Evolutionary conservation across 2,888 invertebrate species (phyloP), one percentile per base, ranked within the genome.

Genomic region (Patella ulyssiponensis): DNA sequence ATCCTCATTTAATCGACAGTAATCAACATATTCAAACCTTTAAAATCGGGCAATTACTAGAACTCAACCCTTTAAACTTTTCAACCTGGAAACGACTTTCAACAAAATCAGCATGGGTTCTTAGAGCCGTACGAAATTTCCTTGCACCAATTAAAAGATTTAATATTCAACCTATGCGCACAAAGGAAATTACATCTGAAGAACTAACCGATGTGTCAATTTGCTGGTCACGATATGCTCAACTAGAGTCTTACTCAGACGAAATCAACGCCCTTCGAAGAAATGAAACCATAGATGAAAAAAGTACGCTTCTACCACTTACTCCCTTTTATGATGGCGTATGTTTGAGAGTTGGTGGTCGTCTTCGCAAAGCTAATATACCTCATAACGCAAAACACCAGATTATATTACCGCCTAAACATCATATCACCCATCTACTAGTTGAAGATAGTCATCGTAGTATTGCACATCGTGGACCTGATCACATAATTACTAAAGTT

Each of bases 291-390:
- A n/a, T n/a, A n/a, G n/a, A n/a, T n/a, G n/a, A n/a, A n/a, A n/a
- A n/a, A n/a, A n/a, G n/a, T n/a, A n/a, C n/a, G n/a, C n/a, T n/a
- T n/a, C n/a, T n/a, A n/a, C n/a, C 33, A 33, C 33, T 33, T 33
- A 33, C 33, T 56, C 74, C 64, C 17, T 15, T 80, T 53, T 69
- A 51, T 14, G 5, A 17, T n/a, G 69, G 73, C 20, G 82, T 79
- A 4, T 5, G 82, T 3, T 27, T 83, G 27, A 53, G 82, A 64
- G 77, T 83, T 17, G 81, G 78, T 14, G 82, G 82, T 14, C 58
- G 82, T 20, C 51, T 85, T 5, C 73, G 78, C 58, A 75, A 76
- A 2, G 52, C 82, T 5, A 23, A 71, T 27, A 27, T 81, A 20
- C 56, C 78, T 27, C 11, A 56, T 14, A 12, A 71, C 33, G 51